These are phyloP conservation scores for Calliopum simillimum DNA, from an alignment of 2,888 invertebrate genomes.

Conservation along the genomic window DNA sequence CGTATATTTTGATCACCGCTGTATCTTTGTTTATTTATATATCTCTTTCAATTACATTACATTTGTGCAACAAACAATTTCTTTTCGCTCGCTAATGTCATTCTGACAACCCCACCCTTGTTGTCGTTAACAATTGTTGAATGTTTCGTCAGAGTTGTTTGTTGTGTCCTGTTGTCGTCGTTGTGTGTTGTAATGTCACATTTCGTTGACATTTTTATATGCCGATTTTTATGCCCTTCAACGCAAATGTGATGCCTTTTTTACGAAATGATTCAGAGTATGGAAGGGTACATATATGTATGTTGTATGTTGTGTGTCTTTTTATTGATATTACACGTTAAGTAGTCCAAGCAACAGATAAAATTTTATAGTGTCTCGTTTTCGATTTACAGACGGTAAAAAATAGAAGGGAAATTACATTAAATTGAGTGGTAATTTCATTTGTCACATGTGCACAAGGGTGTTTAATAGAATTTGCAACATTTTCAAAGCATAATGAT, in stretches of 20 bases:
- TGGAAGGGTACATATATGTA: too few species aligned
- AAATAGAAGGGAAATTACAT: slow-evolving; percentile 31
- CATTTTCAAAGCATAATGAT: neutral
- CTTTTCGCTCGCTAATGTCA: neutral
- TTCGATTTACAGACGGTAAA: slow-evolving; percentile 36
- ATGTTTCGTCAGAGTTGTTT: slow-evolving; percentile 14
- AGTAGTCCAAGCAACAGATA: slow-evolving; percentile 49
- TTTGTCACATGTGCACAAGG: neutral
- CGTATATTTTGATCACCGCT: slow-evolving; percentile 40
- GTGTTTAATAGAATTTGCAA: neutral
- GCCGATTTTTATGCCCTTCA: slow-evolving; percentile 31
- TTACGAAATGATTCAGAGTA: too few species aligned
- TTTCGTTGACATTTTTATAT: slow-evolving; percentile 53
- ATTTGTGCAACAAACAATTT: slow-evolving; percentile 50
- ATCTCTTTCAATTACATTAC: slow-evolving; percentile 57
- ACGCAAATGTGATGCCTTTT: too few species aligned
- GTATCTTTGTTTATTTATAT: slow-evolving; percentile 42
- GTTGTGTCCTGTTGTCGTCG: neutral
- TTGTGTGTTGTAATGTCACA: slow-evolving; percentile 21
- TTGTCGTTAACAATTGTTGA: slow-evolving; percentile 7
- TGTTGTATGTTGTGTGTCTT: slow-evolving; percentile 34
- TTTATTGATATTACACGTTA: slow-evolving; percentile 49
- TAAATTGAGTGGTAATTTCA: slow-evolving; percentile 22
- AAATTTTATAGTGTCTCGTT: slow-evolving; percentile 54
- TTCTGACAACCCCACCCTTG: slow-evolving; percentile 13